Conservation (phyloP, 2,888 invertebrate genomes). For the Acanthacorydalis orientalis region DNA sequence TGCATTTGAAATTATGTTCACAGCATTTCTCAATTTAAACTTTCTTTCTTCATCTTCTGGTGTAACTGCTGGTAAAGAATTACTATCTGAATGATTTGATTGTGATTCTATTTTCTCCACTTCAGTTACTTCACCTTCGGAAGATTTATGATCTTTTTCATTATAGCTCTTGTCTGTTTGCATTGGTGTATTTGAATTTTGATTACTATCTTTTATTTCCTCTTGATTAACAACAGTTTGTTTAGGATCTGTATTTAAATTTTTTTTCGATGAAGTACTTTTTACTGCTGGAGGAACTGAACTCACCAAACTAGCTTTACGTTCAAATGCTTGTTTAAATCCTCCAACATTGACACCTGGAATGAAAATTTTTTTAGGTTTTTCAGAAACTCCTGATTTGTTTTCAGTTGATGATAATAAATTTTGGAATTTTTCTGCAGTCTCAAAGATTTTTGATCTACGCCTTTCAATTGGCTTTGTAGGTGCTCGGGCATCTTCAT, state of each 20-base stretch:
- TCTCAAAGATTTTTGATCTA: conserved; percentile 50
- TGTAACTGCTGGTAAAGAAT: conserved; percentile 19
- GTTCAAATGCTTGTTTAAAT: conserved; percentile 73
- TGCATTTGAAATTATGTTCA: conserved; percentile 55
- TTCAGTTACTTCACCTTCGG: background rate
- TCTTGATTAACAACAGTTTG: conserved; percentile 2
- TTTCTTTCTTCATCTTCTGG: conserved; percentile 32
- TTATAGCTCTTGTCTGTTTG: background rate
- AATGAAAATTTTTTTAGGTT: conserved; percentile 67
- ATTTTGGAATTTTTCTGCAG: conserved; percentile 51
- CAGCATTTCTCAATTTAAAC: conserved; percentile 45
- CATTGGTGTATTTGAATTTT: background rate
- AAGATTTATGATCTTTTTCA: conserved; percentile 8
- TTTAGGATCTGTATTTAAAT: conserved; percentile 15
- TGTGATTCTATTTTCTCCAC: conserved; percentile 5
- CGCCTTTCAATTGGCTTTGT: conserved; percentile 37
- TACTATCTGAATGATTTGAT: background rate
- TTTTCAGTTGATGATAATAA: conserved; percentile 24
- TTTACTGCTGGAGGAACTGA: conserved; percentile 23
- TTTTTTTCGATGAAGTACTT: conserved; percentile 19
- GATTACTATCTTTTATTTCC: background rate
- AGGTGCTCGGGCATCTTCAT: conserved; percentile 16
- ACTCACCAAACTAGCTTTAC: conserved; percentile 48
- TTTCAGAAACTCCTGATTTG: conserved; percentile 24
- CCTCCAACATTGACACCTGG: conserved; percentile 71